phyloP scores from a whole-genome alignment of 2,113 vertebrate species.

The Octodon degus region DNA sequence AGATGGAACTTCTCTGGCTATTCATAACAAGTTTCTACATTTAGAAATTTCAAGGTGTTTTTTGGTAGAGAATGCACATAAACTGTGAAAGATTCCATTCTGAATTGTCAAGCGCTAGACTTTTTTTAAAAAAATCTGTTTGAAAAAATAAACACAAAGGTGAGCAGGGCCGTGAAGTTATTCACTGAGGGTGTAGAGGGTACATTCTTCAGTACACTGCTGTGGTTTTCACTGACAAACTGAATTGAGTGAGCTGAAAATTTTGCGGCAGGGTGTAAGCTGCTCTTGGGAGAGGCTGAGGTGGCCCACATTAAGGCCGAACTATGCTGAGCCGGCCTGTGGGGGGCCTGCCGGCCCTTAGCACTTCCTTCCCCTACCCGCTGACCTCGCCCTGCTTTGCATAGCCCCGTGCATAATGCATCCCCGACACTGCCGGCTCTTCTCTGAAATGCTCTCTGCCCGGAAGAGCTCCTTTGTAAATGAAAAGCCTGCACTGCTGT shows the following conservation, averaged over 20 bases:
- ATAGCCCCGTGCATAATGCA: conserved; percentile 66
- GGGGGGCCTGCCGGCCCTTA: neutral
- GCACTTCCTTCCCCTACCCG: neutral
- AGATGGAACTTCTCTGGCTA: neutral
- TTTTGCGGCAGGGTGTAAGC: neutral
- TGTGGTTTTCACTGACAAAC: neutral
- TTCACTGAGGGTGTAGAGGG: neutral
- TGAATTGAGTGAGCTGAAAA: neutral
- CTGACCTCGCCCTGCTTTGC: conserved; percentile 37
- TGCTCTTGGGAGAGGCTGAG: neutral
- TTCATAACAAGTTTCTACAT: neutral
- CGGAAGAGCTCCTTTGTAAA: conserved; percentile 72
- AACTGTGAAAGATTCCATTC: neutral
- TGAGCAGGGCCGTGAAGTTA: neutral
- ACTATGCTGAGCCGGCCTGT: neutral
- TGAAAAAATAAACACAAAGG: neutral
- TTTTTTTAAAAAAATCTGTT: conserved; percentile 3
- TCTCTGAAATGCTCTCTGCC: conserved; percentile 66
- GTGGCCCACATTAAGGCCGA: neutral
- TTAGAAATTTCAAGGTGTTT: conserved; percentile 14
- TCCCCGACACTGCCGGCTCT: fast-evolving
- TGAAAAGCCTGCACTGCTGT: conserved; percentile 68
- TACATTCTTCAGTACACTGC: neutral
- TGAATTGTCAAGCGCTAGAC: neutral
- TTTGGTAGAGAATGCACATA: neutral